These are phyloP conservation scores for Asarcornis scutulata DNA, from an alignment of 2,113 vertebrate genomes.

Conservation along the genomic window DNA sequence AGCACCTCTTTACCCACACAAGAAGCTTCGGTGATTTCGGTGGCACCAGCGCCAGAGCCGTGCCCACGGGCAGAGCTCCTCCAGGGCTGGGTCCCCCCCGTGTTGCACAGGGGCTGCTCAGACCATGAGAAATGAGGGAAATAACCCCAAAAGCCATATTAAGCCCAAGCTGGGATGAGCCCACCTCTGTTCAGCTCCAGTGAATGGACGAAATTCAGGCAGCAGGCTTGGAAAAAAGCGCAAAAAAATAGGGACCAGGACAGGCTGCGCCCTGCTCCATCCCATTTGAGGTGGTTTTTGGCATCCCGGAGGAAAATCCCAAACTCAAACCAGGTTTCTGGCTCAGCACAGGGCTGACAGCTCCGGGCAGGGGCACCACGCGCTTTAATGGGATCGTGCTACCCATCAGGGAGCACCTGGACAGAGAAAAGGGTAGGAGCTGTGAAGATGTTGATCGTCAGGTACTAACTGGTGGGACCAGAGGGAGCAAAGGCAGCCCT, in stretches of 20 bases:
- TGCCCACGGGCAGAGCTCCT: background rate
- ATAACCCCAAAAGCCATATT: background rate
- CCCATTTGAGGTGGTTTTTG: background rate
- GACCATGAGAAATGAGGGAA: background rate
- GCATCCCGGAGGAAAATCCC: background rate
- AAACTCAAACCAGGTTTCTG: background rate
- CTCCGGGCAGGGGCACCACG: background rate
- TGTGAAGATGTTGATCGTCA: background rate
- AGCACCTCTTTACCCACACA: background rate
- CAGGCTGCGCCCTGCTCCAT: too few relatives aligned
- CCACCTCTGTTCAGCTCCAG: background rate
- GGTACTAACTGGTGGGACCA: background rate
- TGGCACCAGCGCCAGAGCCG: background rate
- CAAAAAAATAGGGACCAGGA: background rate
- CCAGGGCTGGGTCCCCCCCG: background rate
- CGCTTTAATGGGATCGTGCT: fast-evolving
- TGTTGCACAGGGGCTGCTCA: fast-evolving
- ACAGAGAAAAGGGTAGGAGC: background rate
- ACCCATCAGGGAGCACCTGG: background rate
- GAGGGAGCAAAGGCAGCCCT: background rate
- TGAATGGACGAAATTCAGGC: background rate
- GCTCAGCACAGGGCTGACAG: fast-evolving
- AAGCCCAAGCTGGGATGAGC: background rate
- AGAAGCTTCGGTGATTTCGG: background rate
- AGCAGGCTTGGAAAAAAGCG: background rate